Percentiles rank a stretch among this genome's conserved stretches.
Conservation (phyloP, 2,797 vertebrate species). For the Mycteria americana region DNA sequence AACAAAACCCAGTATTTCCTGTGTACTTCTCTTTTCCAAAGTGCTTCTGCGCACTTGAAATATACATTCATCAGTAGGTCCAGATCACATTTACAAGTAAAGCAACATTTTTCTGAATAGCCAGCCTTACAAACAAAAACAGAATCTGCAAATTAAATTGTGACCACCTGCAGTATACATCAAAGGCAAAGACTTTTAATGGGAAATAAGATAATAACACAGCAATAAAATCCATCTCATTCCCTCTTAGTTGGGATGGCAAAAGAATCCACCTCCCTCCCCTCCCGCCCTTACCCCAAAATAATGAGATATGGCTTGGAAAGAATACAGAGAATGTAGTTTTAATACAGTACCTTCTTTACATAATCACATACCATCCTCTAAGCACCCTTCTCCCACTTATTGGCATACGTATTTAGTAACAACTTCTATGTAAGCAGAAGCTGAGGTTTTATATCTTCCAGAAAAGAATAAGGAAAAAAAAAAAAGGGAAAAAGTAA, state of each 20-base stretch:
- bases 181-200: slow-evolving; percentile 22
- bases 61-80: neutral
- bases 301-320: neutral
- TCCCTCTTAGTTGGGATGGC: neutral
- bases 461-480: neutral
- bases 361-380: neutral
- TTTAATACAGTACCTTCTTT: neutral
- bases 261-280: neutral
- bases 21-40: neutral
- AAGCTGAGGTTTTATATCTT: neutral
- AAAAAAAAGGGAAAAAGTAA: neutral
- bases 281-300: neutral
- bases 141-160: slow-evolving; percentile 32
- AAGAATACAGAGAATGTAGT: neutral
- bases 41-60: neutral
- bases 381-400: neutral
- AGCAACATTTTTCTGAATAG: neutral
- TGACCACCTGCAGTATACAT: neutral
- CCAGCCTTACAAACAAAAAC: neutral
- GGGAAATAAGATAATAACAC: neutral
- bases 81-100: neutral
- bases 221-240: neutral
- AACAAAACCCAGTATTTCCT: neutral
- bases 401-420: neutral
- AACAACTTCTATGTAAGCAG: neutral